Conservation (phyloP, 2,797 vertebrate species). For the Coreius guichenoti region DNA sequence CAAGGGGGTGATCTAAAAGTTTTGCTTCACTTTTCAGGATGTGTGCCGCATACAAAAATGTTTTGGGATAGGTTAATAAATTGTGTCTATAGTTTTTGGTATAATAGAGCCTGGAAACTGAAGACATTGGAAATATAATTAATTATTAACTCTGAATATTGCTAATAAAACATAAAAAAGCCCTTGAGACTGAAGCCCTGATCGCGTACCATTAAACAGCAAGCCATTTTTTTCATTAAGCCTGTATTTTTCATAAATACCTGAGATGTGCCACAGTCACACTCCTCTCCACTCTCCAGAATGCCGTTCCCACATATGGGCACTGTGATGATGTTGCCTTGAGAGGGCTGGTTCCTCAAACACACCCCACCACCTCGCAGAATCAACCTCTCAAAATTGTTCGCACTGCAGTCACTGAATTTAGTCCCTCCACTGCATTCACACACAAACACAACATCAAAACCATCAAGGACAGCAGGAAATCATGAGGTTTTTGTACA, state of each 20-base stretch:
- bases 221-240: background rate
- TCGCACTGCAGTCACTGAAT: constrained; percentile 86
- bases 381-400: constrained; percentile 82
- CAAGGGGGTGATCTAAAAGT: background rate
- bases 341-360: constrained; percentile 82
- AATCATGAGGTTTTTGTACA: background rate
- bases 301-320: constrained; percentile 85
- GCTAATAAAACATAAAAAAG: background rate
- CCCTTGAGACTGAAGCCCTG: background rate
- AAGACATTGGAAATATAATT: background rate
- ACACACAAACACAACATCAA: constrained; percentile 16
- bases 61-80: background rate
- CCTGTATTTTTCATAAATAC: no score
- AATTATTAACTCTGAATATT: background rate
- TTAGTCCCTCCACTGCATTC: constrained; percentile 71
- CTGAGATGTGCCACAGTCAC: constrained; percentile 87
- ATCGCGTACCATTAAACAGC: background rate
- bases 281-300: constrained; percentile 83
- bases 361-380: constrained; percentile 81
- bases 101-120: background rate
- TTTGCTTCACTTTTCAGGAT: background rate
- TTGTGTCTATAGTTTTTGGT: background rate
- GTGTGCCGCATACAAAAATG: background rate
- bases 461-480: background rate
- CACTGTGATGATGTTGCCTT: constrained; percentile 72